Conservation (phyloP, 2,888 invertebrate genomes). For the Euclidia mi region DNA sequence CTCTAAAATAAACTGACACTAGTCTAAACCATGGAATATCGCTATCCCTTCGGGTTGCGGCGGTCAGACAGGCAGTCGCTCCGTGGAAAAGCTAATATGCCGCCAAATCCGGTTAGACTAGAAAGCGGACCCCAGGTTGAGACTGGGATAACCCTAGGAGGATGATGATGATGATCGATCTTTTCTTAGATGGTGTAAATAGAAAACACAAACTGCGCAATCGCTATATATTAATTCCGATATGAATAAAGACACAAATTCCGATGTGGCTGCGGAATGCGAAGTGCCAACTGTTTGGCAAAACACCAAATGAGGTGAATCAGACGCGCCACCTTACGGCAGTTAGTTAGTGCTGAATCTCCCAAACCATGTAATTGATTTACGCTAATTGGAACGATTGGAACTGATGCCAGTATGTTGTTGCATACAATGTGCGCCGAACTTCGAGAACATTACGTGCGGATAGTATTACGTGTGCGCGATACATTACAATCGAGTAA, state of each 20-base stretch:
- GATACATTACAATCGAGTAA: slow-evolving; percentile 31
- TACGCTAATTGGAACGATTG: slow-evolving; percentile 69
- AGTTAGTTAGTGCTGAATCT: slow-evolving; percentile 60
- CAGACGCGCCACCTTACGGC: slow-evolving; percentile 54
- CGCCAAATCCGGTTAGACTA: too few species aligned
- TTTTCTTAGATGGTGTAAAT: slow-evolving; percentile 39
- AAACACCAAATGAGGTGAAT: slow-evolving; percentile 68
- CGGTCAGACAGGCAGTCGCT: too few species aligned
- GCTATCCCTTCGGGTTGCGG: too few species aligned
- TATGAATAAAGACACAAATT: slow-evolving; percentile 67
- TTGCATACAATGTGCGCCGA: slow-evolving; percentile 41
- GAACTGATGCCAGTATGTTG: slow-evolving; percentile 60
- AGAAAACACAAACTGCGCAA: slow-evolving; percentile 55
- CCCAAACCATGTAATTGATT: slow-evolving; percentile 71
- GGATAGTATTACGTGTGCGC: slow-evolving; percentile 22
- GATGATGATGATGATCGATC: too few species aligned
- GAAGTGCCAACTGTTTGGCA: slow-evolving; percentile 68
- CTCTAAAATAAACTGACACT: too few species aligned
- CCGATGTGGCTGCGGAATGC: slow-evolving; percentile 58
- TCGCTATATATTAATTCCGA: slow-evolving; percentile 40
- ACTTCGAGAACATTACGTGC: slow-evolving; percentile 19
- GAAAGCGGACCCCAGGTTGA: too few species aligned
- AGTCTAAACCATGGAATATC: too few species aligned
- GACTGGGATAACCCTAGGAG: too few species aligned
- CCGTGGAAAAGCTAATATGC: too few species aligned